Evolutionary conservation across 2,888 invertebrate species (phyloP).

Genomic region (Oscheius onirici): DNA sequence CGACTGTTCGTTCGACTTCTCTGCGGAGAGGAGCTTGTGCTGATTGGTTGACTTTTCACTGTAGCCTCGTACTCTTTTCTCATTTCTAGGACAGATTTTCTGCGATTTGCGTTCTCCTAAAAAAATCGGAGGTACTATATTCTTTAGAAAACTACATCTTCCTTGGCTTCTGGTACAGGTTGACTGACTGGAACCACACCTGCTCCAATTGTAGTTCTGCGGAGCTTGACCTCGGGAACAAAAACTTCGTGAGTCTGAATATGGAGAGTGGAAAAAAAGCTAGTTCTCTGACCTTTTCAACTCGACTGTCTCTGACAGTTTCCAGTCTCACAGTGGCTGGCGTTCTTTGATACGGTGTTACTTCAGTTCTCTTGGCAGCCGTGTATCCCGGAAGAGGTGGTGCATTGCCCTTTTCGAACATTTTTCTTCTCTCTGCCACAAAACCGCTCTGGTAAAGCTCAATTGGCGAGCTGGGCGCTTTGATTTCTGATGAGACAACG

Average conservation of each 20-base stretch:
- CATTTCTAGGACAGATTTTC: slow-evolving; percentile 22
- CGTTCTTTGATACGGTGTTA: neutral
- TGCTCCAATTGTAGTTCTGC: neutral
- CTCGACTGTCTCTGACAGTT: neutral
- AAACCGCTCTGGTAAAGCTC: slow-evolving; percentile 9
- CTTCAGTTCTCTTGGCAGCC: neutral
- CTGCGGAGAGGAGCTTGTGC: slow-evolving; percentile 12
- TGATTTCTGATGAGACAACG: slow-evolving; percentile 16
- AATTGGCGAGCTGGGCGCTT: neutral
- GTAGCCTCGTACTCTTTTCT: slow-evolving; percentile 22
- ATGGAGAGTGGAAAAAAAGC: too few relatives aligned
- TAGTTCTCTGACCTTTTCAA: neutral
- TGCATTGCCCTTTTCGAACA: slow-evolving; percentile 18
- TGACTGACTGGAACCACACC: neutral
- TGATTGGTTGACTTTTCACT: neutral
- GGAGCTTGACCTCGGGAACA: neutral
- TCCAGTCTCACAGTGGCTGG: slow-evolving; percentile 16
- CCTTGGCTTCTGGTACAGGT: neutral
- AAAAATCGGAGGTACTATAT: neutral
- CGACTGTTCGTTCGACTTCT: slow-evolving; percentile 17
- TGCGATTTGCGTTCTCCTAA: neutral
- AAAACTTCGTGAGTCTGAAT: too few relatives aligned
- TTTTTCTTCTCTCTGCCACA: slow-evolving; percentile 19
- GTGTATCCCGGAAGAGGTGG: slow-evolving; percentile 6
- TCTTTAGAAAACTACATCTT: neutral